A percentile compares a stretch with the other conserved stretches of the same genome.
These are phyloP conservation scores for Mastomys coucha DNA, from an alignment of 2,113 vertebrate genomes.

Conservation along the genomic window DNA sequence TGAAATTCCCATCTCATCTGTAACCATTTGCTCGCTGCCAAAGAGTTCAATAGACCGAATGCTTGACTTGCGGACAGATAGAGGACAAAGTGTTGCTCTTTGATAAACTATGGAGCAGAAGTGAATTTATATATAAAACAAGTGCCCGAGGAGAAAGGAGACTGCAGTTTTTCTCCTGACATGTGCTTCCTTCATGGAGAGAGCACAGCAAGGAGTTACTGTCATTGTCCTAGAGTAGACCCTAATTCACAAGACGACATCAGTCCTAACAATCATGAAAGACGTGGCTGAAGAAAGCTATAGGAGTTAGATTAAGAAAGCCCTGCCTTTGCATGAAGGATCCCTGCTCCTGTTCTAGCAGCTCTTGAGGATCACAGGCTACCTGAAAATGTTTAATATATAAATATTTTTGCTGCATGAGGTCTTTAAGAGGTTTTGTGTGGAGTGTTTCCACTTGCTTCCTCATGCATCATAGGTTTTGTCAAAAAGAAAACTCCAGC, in stretches of 20 bases:
- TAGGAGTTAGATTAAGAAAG: neutral
- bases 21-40: slow-evolving; percentile 47
- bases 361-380: neutral
- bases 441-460: neutral
- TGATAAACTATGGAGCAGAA: neutral
- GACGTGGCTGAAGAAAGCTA: neutral
- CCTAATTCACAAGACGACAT: neutral
- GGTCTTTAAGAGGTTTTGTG: neutral
- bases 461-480: neutral
- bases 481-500: neutral
- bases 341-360: neutral
- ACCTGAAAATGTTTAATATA: neutral
- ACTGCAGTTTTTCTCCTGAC: accelerated
- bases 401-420: neutral
- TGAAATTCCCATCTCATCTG: slow-evolving; percentile 50
- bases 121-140: neutral
- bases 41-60: slow-evolving; percentile 37
- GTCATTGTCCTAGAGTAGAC: neutral
- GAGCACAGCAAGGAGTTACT: neutral
- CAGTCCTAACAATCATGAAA: neutral
- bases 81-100: neutral
- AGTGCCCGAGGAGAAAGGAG: neutral
- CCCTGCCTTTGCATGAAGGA: neutral
- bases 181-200: neutral
- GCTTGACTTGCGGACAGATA: slow-evolving; percentile 12